These are phyloP conservation scores for Sphenopsis melanotis DNA, from an alignment of 2,797 vertebrate species.

Conservation along the genomic window DNA sequence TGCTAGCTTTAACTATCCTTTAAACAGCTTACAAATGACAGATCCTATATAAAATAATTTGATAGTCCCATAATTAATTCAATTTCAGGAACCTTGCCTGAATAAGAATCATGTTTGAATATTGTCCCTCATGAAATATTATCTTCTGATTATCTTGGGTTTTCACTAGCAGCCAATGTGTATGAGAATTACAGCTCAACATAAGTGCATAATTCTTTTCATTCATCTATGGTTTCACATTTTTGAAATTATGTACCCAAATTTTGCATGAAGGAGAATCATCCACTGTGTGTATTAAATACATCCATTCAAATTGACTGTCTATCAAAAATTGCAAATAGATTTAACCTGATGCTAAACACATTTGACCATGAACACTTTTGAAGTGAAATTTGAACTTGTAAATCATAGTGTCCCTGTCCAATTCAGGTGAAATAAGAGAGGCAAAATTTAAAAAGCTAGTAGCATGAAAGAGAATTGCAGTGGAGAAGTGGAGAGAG, in stretches of 20 bases:
- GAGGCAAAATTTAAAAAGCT: not conserved
- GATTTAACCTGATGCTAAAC: not conserved
- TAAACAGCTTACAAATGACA: slow-evolving; percentile 32
- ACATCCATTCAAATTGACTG: not conserved
- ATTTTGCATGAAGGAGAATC: not conserved
- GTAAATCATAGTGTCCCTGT: not conserved
- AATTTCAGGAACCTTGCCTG: not conserved
- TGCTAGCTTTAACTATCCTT: not conserved
- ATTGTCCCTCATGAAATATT: not conserved
- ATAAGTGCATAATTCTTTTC: not conserved
- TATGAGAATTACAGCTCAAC: not conserved
- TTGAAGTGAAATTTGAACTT: not conserved
- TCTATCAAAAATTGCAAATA: not conserved
- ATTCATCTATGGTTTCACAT: not conserved
- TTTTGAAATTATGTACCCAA: not conserved
- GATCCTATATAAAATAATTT: slow-evolving; percentile 3
- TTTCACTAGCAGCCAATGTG: not conserved
- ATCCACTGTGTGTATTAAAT: not conserved
- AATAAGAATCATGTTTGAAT: not conserved
- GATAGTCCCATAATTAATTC: not conserved
- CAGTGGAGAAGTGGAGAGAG: not conserved
- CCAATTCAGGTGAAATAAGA: not conserved
- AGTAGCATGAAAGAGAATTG: not conserved
- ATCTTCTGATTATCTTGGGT: not conserved
- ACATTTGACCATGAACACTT: fast-evolving